These are phyloP conservation scores for Tetrapedia diversipes DNA, from an alignment of 2,888 invertebrate species.

Conservation along the genomic window DNA sequence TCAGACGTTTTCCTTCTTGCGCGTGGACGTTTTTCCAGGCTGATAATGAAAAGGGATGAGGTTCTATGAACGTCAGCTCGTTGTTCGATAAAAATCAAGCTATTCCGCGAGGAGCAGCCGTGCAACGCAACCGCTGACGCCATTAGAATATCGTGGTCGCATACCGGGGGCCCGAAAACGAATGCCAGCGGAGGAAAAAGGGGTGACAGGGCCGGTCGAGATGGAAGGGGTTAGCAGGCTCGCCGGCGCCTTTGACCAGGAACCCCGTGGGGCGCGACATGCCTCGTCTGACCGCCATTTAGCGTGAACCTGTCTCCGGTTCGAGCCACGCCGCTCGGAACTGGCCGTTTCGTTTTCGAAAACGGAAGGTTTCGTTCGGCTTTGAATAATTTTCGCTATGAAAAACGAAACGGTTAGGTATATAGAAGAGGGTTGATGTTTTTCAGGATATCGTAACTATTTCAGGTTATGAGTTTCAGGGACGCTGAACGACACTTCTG, in stretches of 20 bases:
- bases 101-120: slow-evolving; percentile 49
- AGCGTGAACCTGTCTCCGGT: slow-evolving; percentile 80
- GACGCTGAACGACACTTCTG: background rate
- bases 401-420: background rate
- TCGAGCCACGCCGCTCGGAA: slow-evolving; percentile 56
- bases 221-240: slow-evolving; percentile 60
- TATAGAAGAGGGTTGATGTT: background rate
- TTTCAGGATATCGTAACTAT: background rate
- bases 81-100: slow-evolving; percentile 58
- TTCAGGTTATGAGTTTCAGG: background rate
- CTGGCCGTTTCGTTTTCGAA: slow-evolving; percentile 74
- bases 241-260: slow-evolving; percentile 80
- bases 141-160: slow-evolving; percentile 75
- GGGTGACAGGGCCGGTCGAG: slow-evolving; percentile 47
- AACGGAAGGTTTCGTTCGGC: slow-evolving; percentile 63
- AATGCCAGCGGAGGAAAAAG: slow-evolving; percentile 52
- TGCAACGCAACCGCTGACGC: slow-evolving; percentile 73
- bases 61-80: slow-evolving; percentile 53
- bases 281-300: slow-evolving; percentile 81
- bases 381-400: slow-evolving; percentile 32
- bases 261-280: slow-evolving; percentile 81
- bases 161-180: slow-evolving; percentile 58
- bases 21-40: slow-evolving; percentile 18
- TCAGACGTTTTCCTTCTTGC: slow-evolving; percentile 29
- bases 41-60: slow-evolving; percentile 6